Evolutionary conservation across 2,113 vertebrate genomes (phyloP), one percentile per base, ranked within the genome.

Genomic region (Rattus norvegicus): DNA sequence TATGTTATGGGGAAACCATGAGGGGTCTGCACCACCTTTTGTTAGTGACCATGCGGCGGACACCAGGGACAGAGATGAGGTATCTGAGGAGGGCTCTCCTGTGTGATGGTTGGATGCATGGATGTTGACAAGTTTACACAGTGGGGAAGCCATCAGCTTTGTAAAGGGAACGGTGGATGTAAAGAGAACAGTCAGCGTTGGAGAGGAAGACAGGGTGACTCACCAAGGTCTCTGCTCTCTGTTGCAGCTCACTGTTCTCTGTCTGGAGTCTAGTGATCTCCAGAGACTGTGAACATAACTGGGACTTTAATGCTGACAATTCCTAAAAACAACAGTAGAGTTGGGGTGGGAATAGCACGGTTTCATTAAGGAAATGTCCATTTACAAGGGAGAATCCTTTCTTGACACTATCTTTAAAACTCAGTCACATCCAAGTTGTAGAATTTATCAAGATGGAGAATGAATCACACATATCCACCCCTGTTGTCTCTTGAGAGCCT

Each of bases 191-290:
- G 14, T 12, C 11, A 67, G 63, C 10, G 2, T 28, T 47, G 56
- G 39, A 75, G 72, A 72, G 28, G 83, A 54, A 49, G 13, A 75
- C 43, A 59, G 79, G 12, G 69, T 16, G 22, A 93, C 98, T 98
- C 98, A 99, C 98, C 73, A 98, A 97, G 22, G 94, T 76, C 98
- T 99, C 99, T 95, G 97, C 97, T 98, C 98, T 98, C 93, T 98
- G 98, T 10, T 99, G 96, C 6, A 99, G 98, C 81, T 99, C 99
- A 87, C 99, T 98, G 79, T 98, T 99, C 97, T 99, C 99, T 0
- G 97, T 87, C 97, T 99, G 99, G 87, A 99, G 98, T 89, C 98
- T 98, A 28, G 97, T 96, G 85, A 99, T 99, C 96, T 99, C 99
- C 54, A 95, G 52, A 36, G 98, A 98, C 97, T 99, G 99, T 11